phyloP scores from a whole-genome alignment of 2,888 invertebrate genomes.

The Rotaria macrura region DNA sequence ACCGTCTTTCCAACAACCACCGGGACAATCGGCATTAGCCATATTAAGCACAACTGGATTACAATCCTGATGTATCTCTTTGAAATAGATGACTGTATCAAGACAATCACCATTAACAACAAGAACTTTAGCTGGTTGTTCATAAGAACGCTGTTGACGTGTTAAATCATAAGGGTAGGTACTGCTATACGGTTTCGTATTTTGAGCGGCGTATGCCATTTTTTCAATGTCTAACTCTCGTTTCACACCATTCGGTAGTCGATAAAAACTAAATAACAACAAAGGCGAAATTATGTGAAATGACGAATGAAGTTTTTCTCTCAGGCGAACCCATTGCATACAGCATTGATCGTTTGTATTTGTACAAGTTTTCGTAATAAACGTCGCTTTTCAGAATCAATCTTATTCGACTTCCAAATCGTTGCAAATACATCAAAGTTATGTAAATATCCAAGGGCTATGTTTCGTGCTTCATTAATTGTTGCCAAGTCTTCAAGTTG shows the following conservation, averaged over 20 bases:
- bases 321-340: not conserved
- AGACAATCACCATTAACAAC: constrained; percentile 4
- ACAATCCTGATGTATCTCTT: not conserved
- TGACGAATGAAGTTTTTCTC: not conserved
- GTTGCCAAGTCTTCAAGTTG: not conserved
- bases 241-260: not conserved
- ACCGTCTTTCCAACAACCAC: not conserved
- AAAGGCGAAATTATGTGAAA: not conserved
- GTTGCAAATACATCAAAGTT: not conserved
- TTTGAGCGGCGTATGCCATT: not conserved
- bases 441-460: not conserved
- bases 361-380: not conserved
- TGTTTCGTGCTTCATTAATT: not conserved
- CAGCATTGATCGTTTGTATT: constrained; percentile 6
- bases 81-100: not conserved
- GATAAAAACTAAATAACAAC: not conserved
- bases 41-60: not conserved
- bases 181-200: not conserved
- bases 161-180: not conserved
- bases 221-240: not conserved
- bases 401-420: not conserved
- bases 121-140: not conserved
- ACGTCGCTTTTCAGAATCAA: not conserved
- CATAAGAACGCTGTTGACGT: not conserved
- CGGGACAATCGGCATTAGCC: not conserved